Conservation (phyloP, 1,140 invertebrate species). For the Reticulitermes speratus region DNA sequence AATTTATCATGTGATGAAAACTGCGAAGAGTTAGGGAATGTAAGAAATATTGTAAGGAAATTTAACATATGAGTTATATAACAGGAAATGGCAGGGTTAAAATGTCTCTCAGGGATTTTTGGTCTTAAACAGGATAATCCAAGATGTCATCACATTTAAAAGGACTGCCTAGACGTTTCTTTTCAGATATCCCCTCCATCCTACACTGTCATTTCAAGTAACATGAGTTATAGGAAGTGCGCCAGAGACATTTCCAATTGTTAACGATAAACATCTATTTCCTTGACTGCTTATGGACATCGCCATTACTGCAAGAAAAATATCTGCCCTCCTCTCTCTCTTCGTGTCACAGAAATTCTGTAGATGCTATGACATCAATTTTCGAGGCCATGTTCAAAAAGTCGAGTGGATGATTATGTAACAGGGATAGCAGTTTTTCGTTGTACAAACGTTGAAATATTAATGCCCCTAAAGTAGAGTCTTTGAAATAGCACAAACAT, state of each 20-base stretch:
- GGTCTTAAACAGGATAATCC: conserved; percentile 11
- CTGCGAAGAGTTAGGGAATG: background rate
- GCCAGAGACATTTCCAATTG: background rate
- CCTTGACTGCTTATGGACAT: conserved; percentile 17
- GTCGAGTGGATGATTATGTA: conserved; percentile 10
- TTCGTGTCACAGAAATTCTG: conserved; percentile 15
- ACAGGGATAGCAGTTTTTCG: background rate
- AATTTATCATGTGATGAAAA: background rate
- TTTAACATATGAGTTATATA: background rate
- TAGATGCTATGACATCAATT: background rate
- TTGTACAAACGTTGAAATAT: conserved; percentile 12
- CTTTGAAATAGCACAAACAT: background rate
- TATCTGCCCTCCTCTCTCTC: background rate
- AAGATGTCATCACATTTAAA: conserved; percentile 3
- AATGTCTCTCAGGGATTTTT: background rate
- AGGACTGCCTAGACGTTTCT: background rate
- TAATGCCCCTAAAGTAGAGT: background rate
- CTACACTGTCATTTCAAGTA: conserved; percentile 11
- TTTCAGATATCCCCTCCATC: background rate
- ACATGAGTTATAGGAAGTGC: conserved; percentile 15
- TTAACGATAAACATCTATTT: conserved; percentile 17
- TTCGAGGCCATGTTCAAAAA: background rate
- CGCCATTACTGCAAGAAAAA: conserved; percentile 15
- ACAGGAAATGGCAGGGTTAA: background rate
- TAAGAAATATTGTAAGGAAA: background rate